Percentiles rank a stretch among this genome's conserved stretches.
Conservation (phyloP, 2,888 invertebrate species). For the Leptopilina myrica region DNA sequence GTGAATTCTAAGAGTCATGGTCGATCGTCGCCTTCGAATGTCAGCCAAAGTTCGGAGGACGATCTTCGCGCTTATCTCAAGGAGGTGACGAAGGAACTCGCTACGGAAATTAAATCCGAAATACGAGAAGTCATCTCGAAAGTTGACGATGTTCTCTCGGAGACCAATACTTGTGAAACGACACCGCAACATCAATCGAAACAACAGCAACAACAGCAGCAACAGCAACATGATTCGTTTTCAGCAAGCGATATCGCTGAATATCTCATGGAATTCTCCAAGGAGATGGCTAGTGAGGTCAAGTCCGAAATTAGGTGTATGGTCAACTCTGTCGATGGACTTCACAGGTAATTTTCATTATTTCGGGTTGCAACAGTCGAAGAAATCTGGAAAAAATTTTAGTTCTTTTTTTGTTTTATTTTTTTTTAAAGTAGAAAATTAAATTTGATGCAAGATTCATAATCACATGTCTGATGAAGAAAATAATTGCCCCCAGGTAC, state of each 20-base stretch:
- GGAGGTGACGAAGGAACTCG: conserved; percentile 87
- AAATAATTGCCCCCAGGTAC: conserved; percentile 56
- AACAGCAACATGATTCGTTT: conserved; percentile 80
- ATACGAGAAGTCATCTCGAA: conserved; percentile 88
- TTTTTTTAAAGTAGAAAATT: too few relatives aligned
- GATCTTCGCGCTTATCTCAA: conserved; percentile 86
- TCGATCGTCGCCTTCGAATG: conserved; percentile 67
- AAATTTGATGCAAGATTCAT: too few relatives aligned
- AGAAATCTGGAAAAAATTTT: too few relatives aligned
- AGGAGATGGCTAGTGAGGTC: conserved; percentile 88
- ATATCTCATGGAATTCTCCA: conserved; percentile 87
- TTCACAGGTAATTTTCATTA: conserved; percentile 68
- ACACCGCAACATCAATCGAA: conserved; percentile 69
- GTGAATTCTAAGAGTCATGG: conserved; percentile 60
- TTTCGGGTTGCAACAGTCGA: too few relatives aligned
- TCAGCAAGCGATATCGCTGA: conserved; percentile 87
- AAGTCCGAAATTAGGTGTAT: conserved; percentile 83
- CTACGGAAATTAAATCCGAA: conserved; percentile 89
- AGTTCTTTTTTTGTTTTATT: not conserved
- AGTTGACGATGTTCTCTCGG: conserved; percentile 88
- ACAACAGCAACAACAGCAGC: conserved; percentile 51
- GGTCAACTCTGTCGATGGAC: conserved; percentile 83
- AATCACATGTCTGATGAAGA: not conserved
- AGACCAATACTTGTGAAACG: conserved; percentile 81
- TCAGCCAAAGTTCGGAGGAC: conserved; percentile 79